phyloP scores from a whole-genome alignment of 1,140 invertebrate species.

The Anoplolepis gracilipes region DNA sequence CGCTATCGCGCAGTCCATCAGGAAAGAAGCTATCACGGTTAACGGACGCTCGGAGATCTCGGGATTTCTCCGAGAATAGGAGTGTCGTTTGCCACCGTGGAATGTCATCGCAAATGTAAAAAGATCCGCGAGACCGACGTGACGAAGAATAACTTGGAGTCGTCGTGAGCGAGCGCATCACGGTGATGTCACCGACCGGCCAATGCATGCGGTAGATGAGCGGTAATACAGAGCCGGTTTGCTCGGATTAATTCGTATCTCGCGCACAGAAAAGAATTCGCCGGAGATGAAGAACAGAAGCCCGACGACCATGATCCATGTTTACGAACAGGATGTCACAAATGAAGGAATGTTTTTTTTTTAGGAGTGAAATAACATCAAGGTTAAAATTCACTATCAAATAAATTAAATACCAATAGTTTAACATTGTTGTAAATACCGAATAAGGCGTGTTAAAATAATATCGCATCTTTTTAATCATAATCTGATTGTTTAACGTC shows the following conservation, averaged over 20 bases:
- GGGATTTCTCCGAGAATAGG: slow-evolving; percentile 81
- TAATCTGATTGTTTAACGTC: no score
- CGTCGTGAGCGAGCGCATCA: slow-evolving; percentile 15
- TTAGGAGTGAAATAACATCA: not conserved
- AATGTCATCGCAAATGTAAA: slow-evolving; percentile 75
- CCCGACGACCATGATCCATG: not conserved
- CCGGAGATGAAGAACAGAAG: slow-evolving; percentile 33
- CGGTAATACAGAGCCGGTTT: slow-evolving; percentile 56
- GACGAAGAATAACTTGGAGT: slow-evolving; percentile 42
- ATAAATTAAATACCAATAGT: not conserved
- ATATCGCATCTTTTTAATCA: no score
- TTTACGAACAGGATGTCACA: not conserved
- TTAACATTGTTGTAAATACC: no score
- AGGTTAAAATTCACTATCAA: not conserved
- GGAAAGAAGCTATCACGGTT: slow-evolving; percentile 76
- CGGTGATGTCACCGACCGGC: slow-evolving; percentile 55
- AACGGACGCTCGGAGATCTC: slow-evolving; percentile 76
- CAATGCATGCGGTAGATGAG: slow-evolving; percentile 41
- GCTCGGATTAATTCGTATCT: slow-evolving; percentile 53
- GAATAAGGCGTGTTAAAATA: no score
- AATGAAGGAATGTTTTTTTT: not conserved
- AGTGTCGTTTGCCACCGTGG: slow-evolving; percentile 79
- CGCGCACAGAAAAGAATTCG: slow-evolving; percentile 28
- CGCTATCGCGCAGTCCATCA: slow-evolving; percentile 60
- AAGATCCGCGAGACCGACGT: slow-evolving; percentile 63